Evolutionary conservation across 2,888 invertebrate species (phyloP).

Genomic region (Drosophila anomelani): DNA sequence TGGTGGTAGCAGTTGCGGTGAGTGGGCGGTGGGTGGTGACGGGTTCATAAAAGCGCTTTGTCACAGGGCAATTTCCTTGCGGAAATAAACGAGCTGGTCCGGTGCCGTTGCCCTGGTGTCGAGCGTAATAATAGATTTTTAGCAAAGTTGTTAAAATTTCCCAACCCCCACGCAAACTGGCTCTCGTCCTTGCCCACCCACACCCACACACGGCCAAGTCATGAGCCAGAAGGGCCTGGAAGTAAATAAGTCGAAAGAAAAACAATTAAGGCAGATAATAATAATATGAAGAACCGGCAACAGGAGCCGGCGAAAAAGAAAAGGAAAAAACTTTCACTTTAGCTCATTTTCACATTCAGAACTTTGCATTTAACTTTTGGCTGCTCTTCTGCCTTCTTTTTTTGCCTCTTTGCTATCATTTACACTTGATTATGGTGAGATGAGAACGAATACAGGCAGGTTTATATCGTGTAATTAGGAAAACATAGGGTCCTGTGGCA

Average conservation of each 20-base stretch:
- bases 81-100: conserved; percentile 63
- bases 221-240: conserved; percentile 34
- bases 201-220: conserved; percentile 10
- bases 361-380: conserved; percentile 77
- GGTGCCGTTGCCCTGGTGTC: conserved; percentile 12
- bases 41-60: conserved; percentile 75
- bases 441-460: background rate
- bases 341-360: conserved; percentile 71
- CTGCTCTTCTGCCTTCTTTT: conserved; percentile 44
- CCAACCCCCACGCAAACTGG: conserved; percentile 9
- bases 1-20: background rate
- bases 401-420: conserved; percentile 28
- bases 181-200: background rate
- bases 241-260: conserved; percentile 73
- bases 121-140: conserved; percentile 70
- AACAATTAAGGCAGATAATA: conserved; percentile 79
- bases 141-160: conserved; percentile 65
- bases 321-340: conserved; percentile 67
- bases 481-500: background rate
- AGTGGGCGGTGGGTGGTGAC: conserved; percentile 26
- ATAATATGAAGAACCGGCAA: conserved; percentile 64
- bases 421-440: conserved; percentile 15
- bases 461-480: background rate
- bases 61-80: conserved; percentile 71
- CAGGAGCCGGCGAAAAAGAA: conserved; percentile 21